These are phyloP conservation scores for Passer montanus DNA, from an alignment of 2,113 vertebrate species.

Conservation along the genomic window DNA sequence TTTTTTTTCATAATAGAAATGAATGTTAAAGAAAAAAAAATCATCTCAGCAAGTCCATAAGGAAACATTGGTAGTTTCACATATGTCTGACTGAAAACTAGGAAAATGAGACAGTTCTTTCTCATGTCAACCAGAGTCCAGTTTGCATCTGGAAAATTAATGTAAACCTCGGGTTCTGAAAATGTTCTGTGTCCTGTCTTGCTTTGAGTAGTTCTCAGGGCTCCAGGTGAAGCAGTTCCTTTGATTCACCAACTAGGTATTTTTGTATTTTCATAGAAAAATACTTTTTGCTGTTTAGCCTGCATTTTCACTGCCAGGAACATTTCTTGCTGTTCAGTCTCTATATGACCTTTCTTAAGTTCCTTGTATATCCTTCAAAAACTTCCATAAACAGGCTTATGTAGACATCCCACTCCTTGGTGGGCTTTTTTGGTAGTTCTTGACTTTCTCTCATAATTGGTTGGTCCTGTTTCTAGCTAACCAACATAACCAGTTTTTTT, in stretches of 20 bases:
- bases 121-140: neutral
- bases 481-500: neutral
- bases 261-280: neutral
- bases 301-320: neutral
- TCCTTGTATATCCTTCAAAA: neutral
- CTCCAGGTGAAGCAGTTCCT: neutral
- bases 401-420: neutral
- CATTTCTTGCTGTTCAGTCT: neutral
- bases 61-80: neutral
- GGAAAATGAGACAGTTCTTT: neutral
- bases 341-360: neutral
- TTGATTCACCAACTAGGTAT: neutral
- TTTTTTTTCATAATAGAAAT: neutral
- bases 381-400: neutral
- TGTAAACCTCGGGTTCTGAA: neutral
- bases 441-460: accelerated
- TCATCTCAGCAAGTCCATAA: neutral
- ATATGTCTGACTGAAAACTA: neutral
- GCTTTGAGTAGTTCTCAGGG: neutral
- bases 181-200: neutral
- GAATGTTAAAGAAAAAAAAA: neutral
- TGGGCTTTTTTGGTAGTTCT: neutral
- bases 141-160: neutral
- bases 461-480: neutral
- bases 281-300: neutral